phyloP scores from a whole-genome alignment of 2,113 vertebrate genomes.

The Alligator sinensis region DNA sequence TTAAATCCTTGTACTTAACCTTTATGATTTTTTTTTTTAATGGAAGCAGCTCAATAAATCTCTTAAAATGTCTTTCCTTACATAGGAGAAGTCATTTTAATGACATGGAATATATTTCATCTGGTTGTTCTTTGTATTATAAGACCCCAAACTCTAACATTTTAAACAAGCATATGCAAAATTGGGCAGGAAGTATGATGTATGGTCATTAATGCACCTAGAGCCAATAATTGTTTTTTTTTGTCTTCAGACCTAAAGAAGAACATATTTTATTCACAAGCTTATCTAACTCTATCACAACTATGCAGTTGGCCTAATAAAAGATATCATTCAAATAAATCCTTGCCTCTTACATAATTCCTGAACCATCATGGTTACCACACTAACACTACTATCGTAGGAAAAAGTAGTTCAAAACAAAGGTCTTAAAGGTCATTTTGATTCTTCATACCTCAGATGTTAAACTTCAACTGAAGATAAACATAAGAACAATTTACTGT shows the following conservation, averaged over 20 bases:
- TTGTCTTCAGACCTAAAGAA: too few relatives aligned
- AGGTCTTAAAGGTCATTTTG: constrained; percentile 51
- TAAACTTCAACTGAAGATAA: constrained; percentile 47
- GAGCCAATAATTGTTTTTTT: too few relatives aligned
- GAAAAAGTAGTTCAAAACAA: constrained; percentile 31
- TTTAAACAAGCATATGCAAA: neutral
- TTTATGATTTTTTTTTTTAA: constrained; percentile 32
- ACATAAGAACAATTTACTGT: constrained; percentile 26
- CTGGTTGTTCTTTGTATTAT: neutral
- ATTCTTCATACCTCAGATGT: constrained; percentile 33
- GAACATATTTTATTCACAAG: too few relatives aligned
- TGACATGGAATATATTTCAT: neutral
- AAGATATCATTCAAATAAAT: too few relatives aligned
- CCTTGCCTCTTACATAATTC: too few relatives aligned
- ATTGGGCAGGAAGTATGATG: neutral
- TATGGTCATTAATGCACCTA: neutral
- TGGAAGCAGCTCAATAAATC: constrained; percentile 23
- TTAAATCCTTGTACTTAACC: constrained; percentile 29
- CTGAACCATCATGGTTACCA: constrained; percentile 6
- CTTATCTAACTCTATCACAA: too few relatives aligned
- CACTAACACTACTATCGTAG: neutral
- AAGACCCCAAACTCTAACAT: neutral
- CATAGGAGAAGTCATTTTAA: neutral
- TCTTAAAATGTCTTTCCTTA: constrained; percentile 1
- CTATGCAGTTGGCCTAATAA: too few relatives aligned